phyloP scores from a whole-genome alignment of 2,797 vertebrate genomes.

The Cercopithecus mitis region DNA sequence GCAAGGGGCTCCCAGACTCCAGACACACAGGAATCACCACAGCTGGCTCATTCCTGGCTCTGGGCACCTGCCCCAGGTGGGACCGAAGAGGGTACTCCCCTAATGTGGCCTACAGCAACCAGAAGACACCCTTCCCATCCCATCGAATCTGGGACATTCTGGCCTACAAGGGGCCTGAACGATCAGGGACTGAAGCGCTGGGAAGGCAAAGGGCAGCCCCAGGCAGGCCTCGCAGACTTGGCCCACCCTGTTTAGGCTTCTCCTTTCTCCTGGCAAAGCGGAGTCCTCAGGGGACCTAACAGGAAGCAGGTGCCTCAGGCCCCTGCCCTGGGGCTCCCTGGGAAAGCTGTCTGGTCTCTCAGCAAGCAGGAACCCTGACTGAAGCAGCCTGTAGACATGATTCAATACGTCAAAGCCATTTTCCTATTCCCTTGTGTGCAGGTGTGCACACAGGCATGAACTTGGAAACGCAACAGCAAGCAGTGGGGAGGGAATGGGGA shows the following conservation, averaged over 20 bases:
- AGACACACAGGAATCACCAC: not conserved
- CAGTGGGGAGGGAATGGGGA: not conserved
- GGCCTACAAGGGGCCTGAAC: not conserved
- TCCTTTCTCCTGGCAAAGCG: not conserved
- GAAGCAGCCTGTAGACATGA: not conserved
- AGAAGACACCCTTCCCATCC: not conserved
- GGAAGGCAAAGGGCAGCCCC: not conserved
- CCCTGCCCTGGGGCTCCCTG: not conserved
- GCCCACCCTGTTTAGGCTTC: not conserved
- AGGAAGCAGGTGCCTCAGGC: not conserved
- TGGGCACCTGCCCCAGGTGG: not conserved
- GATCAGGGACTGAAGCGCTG: not conserved
- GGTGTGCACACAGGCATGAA: fast-evolving
- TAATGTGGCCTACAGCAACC: not conserved
- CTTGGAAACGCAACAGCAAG: not conserved
- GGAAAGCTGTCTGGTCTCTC: not conserved
- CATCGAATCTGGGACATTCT: not conserved
- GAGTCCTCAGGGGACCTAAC: not conserved
- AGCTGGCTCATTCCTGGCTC: not conserved
- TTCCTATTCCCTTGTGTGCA: not conserved
- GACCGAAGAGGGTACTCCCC: too few relatives aligned
- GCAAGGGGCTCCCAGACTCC: not conserved
- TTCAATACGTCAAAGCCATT: not conserved
- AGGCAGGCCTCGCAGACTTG: not conserved
- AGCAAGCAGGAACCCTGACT: not conserved